Conservation (phyloP, 2,797 vertebrate genomes). For the Eospalax fontanierii region DNA sequence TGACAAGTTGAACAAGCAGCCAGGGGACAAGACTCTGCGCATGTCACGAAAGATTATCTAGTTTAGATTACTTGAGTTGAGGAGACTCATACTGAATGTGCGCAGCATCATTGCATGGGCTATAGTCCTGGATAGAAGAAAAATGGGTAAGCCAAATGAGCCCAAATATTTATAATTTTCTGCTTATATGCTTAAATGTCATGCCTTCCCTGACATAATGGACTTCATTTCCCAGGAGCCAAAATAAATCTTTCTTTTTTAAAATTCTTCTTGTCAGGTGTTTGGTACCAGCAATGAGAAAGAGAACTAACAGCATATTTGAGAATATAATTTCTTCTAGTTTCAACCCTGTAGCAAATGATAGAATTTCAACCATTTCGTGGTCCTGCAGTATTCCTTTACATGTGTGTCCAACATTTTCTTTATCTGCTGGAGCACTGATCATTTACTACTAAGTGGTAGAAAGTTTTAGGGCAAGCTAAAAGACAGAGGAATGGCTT, state of each 20-base stretch:
- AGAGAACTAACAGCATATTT: background rate
- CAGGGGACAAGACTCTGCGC: background rate
- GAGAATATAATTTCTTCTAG: background rate
- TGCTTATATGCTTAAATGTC: too few species aligned
- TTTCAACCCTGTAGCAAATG: background rate
- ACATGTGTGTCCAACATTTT: background rate
- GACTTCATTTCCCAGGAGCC: too few species aligned
- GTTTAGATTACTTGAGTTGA: background rate
- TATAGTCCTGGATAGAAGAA: too few species aligned
- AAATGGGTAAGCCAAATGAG: too few species aligned
- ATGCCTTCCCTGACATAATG: background rate
- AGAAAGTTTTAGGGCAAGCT: background rate
- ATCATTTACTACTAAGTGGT: background rate
- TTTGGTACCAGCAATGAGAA: background rate
- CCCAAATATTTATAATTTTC: too few species aligned
- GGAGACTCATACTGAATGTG: background rate
- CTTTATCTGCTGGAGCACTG: background rate
- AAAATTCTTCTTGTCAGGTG: background rate
- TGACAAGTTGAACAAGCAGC: background rate
- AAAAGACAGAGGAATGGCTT: background rate
- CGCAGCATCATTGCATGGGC: background rate
- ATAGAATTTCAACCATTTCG: background rate
- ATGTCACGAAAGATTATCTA: background rate
- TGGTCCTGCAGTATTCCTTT: background rate
- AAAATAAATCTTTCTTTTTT: background rate